These are phyloP conservation scores for Sitta carolinensis DNA, from an alignment of 2,797 vertebrate genomes.

Conservation along the genomic window DNA sequence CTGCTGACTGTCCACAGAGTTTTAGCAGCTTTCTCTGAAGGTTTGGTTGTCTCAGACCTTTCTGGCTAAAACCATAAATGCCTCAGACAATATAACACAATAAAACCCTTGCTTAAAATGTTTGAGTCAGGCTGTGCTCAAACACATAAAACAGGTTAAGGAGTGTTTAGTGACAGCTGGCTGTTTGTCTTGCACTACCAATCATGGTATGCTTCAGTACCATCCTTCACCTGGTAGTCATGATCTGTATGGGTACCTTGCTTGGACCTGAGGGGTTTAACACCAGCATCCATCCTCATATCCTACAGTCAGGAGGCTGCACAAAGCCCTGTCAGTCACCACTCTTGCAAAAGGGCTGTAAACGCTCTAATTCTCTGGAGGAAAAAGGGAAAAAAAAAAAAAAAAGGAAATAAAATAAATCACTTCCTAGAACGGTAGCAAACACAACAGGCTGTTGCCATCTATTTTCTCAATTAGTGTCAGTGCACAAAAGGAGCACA, in stretches of 20 bases:
- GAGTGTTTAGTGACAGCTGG: background rate
- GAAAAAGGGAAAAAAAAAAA: no score
- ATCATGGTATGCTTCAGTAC: background rate
- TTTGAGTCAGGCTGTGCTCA: background rate
- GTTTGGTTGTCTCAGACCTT: background rate
- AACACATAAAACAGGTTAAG: background rate
- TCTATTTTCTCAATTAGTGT: slow-evolving; percentile 42
- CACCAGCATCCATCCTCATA: background rate
- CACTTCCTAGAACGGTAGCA: background rate
- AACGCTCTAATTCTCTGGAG: background rate
- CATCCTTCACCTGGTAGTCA: background rate
- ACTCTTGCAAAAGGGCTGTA: background rate
- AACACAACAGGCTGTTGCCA: background rate
- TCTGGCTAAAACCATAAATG: background rate
- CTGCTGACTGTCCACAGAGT: background rate
- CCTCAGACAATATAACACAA: background rate
- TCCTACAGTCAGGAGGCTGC: background rate
- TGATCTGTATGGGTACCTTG: background rate
- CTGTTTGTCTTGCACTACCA: background rate
- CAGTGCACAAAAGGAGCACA: background rate
- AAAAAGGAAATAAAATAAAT: background rate
- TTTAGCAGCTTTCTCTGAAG: background rate
- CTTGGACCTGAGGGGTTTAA: background rate
- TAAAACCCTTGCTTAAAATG: background rate
- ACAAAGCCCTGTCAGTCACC: background rate